Percentiles rank a stretch among this genome's conserved stretches.
These are phyloP conservation scores for Ophion ellenae DNA, from an alignment of 2,888 invertebrate genomes.

Conservation along the genomic window DNA sequence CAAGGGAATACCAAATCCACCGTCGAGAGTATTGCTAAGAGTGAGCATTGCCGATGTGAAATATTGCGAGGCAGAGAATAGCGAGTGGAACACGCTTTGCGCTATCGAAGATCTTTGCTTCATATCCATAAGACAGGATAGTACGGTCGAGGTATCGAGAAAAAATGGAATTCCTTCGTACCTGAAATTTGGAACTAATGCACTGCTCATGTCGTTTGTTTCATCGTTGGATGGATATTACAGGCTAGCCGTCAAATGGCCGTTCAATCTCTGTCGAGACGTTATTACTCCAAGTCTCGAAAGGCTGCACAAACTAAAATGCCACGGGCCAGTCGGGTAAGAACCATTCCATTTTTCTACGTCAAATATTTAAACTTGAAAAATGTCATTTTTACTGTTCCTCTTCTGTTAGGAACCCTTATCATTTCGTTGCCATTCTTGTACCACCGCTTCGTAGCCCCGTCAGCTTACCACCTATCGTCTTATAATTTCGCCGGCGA, in stretches of 20 bases:
- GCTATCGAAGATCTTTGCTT: slow-evolving; percentile 93
- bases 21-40: slow-evolving; percentile 89
- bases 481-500: no score
- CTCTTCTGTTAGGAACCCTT: no score
- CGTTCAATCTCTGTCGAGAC: slow-evolving; percentile 94
- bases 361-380: background rate
- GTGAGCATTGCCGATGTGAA: slow-evolving; percentile 82
- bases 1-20: slow-evolving; percentile 86
- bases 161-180: slow-evolving; percentile 91
- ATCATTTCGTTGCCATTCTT: no score
- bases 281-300: slow-evolving; percentile 92
- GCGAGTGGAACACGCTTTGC: slow-evolving; percentile 85
- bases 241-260: slow-evolving; percentile 93
- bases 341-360: slow-evolving; percentile 69
- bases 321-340: slow-evolving; percentile 96
- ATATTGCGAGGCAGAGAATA: slow-evolving; percentile 72
- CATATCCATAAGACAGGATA: slow-evolving; percentile 90
- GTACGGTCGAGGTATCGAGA: slow-evolving; percentile 90
- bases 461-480: no score
- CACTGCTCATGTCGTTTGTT: slow-evolving; percentile 91
- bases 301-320: slow-evolving; percentile 89
- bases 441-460: no score
- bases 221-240: slow-evolving; percentile 94
- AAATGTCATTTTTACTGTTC: no score
- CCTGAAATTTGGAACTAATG: slow-evolving; percentile 88